Base-by-base conservation (phyloP, 2,113 vertebrate species). In the Tupaia tana region DNA sequence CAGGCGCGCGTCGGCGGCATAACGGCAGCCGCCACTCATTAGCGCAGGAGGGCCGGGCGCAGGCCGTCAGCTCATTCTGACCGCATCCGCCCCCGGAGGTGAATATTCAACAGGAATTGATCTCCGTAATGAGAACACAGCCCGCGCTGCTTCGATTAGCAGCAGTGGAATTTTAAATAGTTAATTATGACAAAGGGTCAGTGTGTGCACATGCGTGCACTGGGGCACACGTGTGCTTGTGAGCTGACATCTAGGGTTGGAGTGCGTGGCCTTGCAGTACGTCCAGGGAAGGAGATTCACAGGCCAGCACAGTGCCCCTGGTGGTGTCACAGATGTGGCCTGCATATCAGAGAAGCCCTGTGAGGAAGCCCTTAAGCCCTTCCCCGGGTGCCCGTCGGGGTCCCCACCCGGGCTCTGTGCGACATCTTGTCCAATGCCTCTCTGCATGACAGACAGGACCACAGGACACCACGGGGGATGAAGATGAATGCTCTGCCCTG, bases 31-130 rank as follows among this genome's bases (percentile, higher is more conserved):
- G 97, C 98, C 98, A 97, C 98, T 98, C 98, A 98, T 98, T 98
- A 98, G 98, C 98, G 98, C 88, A 78, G 95, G 98, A 56, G 0
- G 70, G 97, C 97, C 70, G 97, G 98, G 97, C 96, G 97, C 97
- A 97, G 98, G 95, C 97, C 97, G 93, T 97, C 97, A 96, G 95
- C 97, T 98, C 93, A 97, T 98, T 98, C 97, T 59, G 77, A 96
- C 98, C 97, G 92, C 98, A 98, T 98, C 98, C 86, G 43, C 97
- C 98, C 98, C 98, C 96, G 96, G 98, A 98, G 98, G 98, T 98
- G 98, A 98, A 98, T 98, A 98, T 98, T 98, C 98, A 98, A 95
- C 97, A 99, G 97, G 97, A 98, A 99, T 99, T 98, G 98, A 98
- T 98, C 98, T 74, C 83, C 96, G 95, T 98, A 98, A 99, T 98